Evolutionary conservation across 2,797 vertebrate species (phyloP), one percentile per base, ranked within the genome.

Genomic region (Coilia nasus): DNA sequence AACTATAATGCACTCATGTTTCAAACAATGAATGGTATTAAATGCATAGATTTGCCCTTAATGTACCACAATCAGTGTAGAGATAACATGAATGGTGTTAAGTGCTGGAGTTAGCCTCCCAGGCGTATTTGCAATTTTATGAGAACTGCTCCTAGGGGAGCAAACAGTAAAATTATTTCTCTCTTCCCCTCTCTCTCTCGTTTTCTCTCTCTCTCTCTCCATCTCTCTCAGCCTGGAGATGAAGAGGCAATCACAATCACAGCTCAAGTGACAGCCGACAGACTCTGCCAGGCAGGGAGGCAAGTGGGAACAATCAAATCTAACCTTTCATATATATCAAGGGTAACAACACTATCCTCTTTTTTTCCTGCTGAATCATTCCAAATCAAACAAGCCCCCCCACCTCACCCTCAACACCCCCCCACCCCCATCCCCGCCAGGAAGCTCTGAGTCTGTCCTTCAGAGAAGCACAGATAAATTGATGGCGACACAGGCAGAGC

Each of bases 241-340:
- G 54, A 87, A 87, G 84, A 83, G 46, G 83, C 78, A 81, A 85
- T 88, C 71, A 44, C 31, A 44, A 78, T 44, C 85, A 59, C 59
- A 7, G 71, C 57, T 15, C 23, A 78, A 81, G 35, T 88, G 83
- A 89, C 84, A 81, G 81, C 75, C 35, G 54, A 81, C 35, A 81
- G 87, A 85, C 82, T 83, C 84, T 85, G 82, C 84, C 83, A 82
- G 82, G 47, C 50, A 59, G 82, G 57, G 84, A 81, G 84, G 88
- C 83, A 83, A 25, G 46, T 7, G 23, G 23, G 50, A 71, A 62
- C 78, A 75, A 87, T 87, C 78, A 88, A 86, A 83, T 25, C 28
- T 84, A 81, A 83, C 83, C 82, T 88, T 85, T 82, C 67, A 60
- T 64, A 82, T 44, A 83, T 46, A 19, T 23, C 35, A 25, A 83